phyloP scores from a whole-genome alignment of 2,888 invertebrate species.

The Lysandra coridon region DNA sequence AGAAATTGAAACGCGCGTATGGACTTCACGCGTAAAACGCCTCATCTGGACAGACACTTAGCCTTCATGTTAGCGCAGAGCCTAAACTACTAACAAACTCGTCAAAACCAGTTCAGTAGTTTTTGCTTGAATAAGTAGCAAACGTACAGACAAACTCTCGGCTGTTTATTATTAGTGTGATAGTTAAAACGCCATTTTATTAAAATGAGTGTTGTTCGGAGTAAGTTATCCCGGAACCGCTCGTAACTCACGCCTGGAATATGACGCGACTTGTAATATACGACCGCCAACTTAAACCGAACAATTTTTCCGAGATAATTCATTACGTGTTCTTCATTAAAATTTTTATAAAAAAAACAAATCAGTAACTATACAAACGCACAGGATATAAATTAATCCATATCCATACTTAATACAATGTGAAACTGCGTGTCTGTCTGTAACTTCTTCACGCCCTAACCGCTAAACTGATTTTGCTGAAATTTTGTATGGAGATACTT shows the following conservation, averaged over 20 bases:
- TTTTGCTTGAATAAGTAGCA: not conserved
- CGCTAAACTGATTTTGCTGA: too few relatives aligned
- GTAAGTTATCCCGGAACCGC: conserved; percentile 49
- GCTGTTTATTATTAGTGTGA: not conserved
- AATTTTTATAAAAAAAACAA: not conserved
- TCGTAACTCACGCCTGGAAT: conserved; percentile 74
- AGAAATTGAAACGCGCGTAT: too few relatives aligned
- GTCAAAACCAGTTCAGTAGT: not conserved
- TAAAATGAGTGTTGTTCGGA: conserved; percentile 26
- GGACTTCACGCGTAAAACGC: too few relatives aligned
- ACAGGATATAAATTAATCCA: too few relatives aligned
- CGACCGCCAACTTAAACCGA: conserved; percentile 72
- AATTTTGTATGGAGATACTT: too few relatives aligned
- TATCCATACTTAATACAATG: too few relatives aligned
- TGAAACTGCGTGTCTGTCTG: too few relatives aligned
- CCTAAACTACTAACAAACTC: not conserved
- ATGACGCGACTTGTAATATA: conserved; percentile 72
- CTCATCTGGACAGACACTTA: too few relatives aligned
- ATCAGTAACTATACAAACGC: too few relatives aligned
- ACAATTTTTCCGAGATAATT: conserved; percentile 56
- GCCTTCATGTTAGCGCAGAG: too few relatives aligned
- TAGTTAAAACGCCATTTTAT: not conserved
- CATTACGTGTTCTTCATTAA: not conserved
- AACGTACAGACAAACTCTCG: not conserved
- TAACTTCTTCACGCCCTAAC: too few relatives aligned